Evolutionary conservation across 2,888 invertebrate genomes (phyloP).

Genomic region (Diabrotica balteata): DNA sequence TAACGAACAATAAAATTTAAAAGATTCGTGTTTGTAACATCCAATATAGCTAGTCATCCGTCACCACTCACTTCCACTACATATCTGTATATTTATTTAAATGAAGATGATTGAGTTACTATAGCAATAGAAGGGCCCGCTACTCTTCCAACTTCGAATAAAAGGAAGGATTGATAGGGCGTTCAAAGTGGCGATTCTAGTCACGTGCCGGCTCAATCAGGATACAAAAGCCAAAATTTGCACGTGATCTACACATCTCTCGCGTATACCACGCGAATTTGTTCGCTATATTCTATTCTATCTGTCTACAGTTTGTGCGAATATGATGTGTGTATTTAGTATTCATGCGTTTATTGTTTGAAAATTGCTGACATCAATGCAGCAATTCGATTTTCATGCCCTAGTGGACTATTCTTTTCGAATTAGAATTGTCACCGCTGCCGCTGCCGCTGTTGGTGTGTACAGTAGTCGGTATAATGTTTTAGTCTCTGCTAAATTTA

Average conservation of each 20-base stretch:
- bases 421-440: slow-evolving; percentile 21
- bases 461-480: not conserved
- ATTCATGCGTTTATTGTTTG: slow-evolving; percentile 47
- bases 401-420: too few relatives aligned
- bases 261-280: slow-evolving; percentile 48
- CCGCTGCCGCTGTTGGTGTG: slow-evolving; percentile 26
- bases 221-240: slow-evolving; percentile 59
- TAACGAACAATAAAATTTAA: too few relatives aligned
- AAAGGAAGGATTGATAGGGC: slow-evolving; percentile 48
- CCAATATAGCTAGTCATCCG: too few relatives aligned
- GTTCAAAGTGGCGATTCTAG: slow-evolving; percentile 50
- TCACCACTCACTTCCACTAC: too few relatives aligned
- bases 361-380: slow-evolving; percentile 40
- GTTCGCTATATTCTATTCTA: slow-evolving; percentile 41
- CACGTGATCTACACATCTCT: slow-evolving; percentile 56
- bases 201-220: slow-evolving; percentile 57
- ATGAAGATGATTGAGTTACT: slow-evolving; percentile 36
- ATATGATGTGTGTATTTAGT: slow-evolving; percentile 45
- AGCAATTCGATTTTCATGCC: slow-evolving; percentile 36
- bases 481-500: too few relatives aligned
- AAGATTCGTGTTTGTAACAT: too few relatives aligned
- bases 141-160: slow-evolving; percentile 42
- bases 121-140: slow-evolving; percentile 26
- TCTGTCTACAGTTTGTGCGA: slow-evolving; percentile 42
- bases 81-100: slow-evolving; percentile 24